Conservation (phyloP, 30 jellyfish, hydroid and myxozoan genomes). For the Mastigias papua region DNA sequence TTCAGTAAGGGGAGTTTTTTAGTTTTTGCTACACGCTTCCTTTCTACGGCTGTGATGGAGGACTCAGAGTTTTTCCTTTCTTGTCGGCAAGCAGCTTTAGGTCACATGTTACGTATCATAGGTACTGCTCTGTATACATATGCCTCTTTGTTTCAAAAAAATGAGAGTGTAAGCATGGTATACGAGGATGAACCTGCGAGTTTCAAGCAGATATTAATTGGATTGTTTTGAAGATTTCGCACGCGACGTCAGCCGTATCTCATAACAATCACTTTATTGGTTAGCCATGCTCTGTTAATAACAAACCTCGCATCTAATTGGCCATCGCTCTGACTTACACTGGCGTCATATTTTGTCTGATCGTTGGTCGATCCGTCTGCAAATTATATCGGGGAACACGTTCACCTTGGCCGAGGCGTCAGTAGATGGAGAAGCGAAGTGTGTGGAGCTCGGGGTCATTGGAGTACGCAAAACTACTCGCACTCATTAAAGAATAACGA, state of each 20-base stretch:
- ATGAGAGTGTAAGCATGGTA: not conserved
- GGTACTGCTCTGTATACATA: not conserved
- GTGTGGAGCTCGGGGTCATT: not conserved
- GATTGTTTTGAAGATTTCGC: constrained; percentile 60
- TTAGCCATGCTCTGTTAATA: constrained; percentile 47
- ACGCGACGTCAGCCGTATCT: constrained; percentile 59
- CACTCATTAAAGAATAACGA: not conserved
- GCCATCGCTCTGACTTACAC: constrained; percentile 57
- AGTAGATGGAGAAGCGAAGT: constrained; percentile 4
- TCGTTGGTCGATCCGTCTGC: constrained; percentile 73
- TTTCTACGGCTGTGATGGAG: too few relatives aligned
- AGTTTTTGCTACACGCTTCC: too few relatives aligned
- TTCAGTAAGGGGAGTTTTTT: too few relatives aligned
- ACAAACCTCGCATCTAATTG: constrained; percentile 71
- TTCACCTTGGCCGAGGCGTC: constrained; percentile 47
- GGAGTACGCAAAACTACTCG: not conserved
- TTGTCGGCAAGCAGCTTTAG: not conserved
- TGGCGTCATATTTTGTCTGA: constrained; percentile 85
- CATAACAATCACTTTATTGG: constrained; percentile 59
- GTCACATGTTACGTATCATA: not conserved
- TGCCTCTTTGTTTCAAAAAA: not conserved
- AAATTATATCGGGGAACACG: constrained; percentile 55
- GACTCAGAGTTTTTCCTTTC: too few relatives aligned
- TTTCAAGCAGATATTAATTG: constrained; percentile 22
- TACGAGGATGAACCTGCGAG: constrained; percentile 5